phyloP scores from a whole-genome alignment of 2,113 vertebrate genomes.

The Platysteira castanea region DNA sequence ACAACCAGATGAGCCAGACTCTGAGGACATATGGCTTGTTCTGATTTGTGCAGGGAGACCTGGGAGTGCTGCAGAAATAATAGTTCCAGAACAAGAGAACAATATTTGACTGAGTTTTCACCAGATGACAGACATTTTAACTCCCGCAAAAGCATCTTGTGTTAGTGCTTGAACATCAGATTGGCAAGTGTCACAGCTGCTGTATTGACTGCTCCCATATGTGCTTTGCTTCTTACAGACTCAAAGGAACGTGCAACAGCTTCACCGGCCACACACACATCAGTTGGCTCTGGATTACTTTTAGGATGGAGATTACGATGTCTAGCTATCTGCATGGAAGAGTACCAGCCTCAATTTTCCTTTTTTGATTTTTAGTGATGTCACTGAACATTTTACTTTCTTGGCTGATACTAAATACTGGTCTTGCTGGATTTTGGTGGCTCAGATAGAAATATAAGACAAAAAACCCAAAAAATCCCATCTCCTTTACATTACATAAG shows the following conservation, averaged over 20 bases:
- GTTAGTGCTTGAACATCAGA: neutral
- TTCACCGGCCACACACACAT: neutral
- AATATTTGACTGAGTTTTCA: neutral
- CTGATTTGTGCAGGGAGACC: neutral
- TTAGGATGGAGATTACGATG: neutral
- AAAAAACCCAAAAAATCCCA: neutral
- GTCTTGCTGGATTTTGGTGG: neutral
- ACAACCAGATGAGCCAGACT: neutral
- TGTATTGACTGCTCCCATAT: neutral
- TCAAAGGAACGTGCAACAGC: rapidly evolving
- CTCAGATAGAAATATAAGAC: neutral
- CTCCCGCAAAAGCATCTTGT: neutral
- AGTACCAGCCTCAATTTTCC: neutral
- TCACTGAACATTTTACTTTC: neutral
- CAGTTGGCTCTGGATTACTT: neutral
- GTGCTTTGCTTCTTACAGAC: neutral
- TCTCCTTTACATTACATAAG: neutral
- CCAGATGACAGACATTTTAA: neutral
- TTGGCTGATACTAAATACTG: neutral
- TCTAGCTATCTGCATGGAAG: neutral
- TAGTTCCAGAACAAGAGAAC: neutral
- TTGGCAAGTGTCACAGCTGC: neutral
- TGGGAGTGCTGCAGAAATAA: neutral
- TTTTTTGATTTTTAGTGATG: neutral
- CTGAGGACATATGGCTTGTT: neutral